Evolutionary conservation across 2,113 vertebrate species (phyloP).

Genomic region (Gasterosteus nipponicus): DNA sequence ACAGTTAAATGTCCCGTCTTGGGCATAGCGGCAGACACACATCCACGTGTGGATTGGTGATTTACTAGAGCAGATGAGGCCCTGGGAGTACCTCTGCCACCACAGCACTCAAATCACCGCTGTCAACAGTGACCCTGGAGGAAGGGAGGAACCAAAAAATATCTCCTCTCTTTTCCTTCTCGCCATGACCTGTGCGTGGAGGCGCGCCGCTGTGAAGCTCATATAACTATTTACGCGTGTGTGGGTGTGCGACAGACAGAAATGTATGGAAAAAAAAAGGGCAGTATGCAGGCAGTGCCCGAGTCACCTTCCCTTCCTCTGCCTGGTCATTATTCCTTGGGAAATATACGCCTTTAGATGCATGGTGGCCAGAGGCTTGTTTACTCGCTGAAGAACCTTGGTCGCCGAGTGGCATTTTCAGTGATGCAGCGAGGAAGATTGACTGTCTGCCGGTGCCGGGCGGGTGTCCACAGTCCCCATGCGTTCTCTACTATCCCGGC

Average conservation of each 20-base stretch:
- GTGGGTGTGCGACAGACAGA: slow-evolving; percentile 22
- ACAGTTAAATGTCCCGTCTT: slow-evolving; percentile 34
- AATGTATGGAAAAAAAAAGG: slow-evolving; percentile 54
- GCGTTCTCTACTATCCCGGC: slow-evolving; percentile 62
- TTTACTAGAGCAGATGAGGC: slow-evolving; percentile 72
- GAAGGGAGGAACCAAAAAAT: slow-evolving; percentile 73
- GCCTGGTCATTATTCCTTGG: slow-evolving; percentile 64
- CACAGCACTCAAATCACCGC: slow-evolving; percentile 76
- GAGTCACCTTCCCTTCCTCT: slow-evolving; percentile 59
- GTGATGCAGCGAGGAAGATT: slow-evolving; percentile 68
- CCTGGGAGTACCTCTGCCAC: slow-evolving; percentile 69
- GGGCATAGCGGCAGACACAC: background rate
- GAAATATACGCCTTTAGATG: slow-evolving; percentile 65
- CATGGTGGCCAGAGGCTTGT: slow-evolving; percentile 68
- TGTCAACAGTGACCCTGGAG: slow-evolving; percentile 74
- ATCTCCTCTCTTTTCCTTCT: slow-evolving; percentile 62
- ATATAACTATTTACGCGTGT: slow-evolving; percentile 22
- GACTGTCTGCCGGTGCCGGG: slow-evolving; percentile 60
- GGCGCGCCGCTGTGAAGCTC: slow-evolving; percentile 31
- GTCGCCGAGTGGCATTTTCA: slow-evolving; percentile 66
- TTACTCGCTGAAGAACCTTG: slow-evolving; percentile 76
- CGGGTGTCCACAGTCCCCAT: slow-evolving; percentile 55
- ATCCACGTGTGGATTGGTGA: slow-evolving; percentile 49
- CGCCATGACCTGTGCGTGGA: slow-evolving; percentile 61
- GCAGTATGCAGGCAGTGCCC: slow-evolving; percentile 39